Conservation (phyloP, 2,113 vertebrate species). For the Plectropomus leopardus region DNA sequence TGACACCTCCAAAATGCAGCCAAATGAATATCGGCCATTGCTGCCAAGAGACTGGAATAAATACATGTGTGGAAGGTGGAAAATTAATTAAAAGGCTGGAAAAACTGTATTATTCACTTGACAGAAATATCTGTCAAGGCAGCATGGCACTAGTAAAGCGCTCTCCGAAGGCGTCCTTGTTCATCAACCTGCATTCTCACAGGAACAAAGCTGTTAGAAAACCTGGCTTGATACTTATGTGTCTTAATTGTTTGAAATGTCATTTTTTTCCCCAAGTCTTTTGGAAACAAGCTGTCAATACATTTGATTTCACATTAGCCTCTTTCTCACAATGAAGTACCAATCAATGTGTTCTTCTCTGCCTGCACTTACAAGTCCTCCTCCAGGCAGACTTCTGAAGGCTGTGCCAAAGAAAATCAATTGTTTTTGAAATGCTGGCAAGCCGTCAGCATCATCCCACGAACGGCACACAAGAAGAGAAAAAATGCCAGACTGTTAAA, state of each 20-base stretch:
- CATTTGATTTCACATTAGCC: slow-evolving; percentile 74
- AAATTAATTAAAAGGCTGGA: slow-evolving; percentile 67
- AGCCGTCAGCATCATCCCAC: slow-evolving; percentile 51
- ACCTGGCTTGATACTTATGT: slow-evolving; percentile 23
- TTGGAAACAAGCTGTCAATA: slow-evolving; percentile 70
- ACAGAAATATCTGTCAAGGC: slow-evolving; percentile 85
- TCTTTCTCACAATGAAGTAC: slow-evolving; percentile 67
- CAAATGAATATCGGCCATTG: slow-evolving; percentile 73
- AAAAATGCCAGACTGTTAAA: slow-evolving; percentile 55
- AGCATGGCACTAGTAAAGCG: slow-evolving; percentile 79
- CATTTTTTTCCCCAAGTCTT: slow-evolving; percentile 30
- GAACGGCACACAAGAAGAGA: slow-evolving; percentile 22
- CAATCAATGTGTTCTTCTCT: slow-evolving; percentile 72
- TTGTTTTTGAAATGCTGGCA: slow-evolving; percentile 70
- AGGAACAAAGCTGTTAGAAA: slow-evolving; percentile 37
- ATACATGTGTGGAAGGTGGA: slow-evolving; percentile 52
- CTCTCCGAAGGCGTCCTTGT: slow-evolving; percentile 30
- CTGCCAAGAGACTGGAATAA: slow-evolving; percentile 70
- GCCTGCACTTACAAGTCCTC: slow-evolving; percentile 53
- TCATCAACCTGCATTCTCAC: slow-evolving; percentile 43
- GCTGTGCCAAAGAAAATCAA: slow-evolving; percentile 73
- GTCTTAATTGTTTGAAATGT: slow-evolving; percentile 62
- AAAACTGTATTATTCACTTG: slow-evolving; percentile 82
- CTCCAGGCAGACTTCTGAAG: slow-evolving; percentile 57
- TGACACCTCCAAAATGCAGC: slow-evolving; percentile 72